A percentile compares a stretch with the other conserved stretches of the same genome.
phyloP scores from a whole-genome alignment of 1,140 invertebrate genomes.

The Drosophila littoralis region DNA sequence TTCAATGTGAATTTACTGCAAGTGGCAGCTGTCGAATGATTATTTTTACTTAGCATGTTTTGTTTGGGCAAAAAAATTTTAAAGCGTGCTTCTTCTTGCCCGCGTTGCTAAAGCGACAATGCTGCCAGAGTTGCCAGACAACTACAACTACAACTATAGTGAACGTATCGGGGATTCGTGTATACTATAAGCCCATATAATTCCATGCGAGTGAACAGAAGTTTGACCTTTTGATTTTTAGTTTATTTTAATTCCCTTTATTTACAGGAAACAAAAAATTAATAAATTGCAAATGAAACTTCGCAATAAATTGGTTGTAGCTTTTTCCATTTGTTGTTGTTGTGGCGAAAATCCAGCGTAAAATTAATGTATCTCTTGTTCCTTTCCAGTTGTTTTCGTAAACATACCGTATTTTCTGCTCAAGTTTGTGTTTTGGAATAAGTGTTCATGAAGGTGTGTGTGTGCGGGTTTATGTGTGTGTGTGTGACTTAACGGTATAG shows the following conservation, averaged over 20 bases:
- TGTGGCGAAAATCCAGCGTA: conserved; percentile 59
- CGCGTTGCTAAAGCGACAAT: conserved; percentile 59
- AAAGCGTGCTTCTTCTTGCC: conserved; percentile 58
- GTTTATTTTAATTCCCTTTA: conserved; percentile 83
- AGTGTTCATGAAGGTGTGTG: conserved; percentile 53
- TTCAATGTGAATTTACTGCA: conserved; percentile 12
- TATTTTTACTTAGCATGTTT: conserved; percentile 30
- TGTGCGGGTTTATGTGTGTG: conserved; percentile 38
- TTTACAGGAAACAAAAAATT: conserved; percentile 83
- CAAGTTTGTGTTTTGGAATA: conserved; percentile 66
- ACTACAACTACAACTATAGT: not conserved
- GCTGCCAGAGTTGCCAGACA: conserved; percentile 20
- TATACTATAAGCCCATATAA: not conserved
- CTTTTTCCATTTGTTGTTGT: conserved; percentile 57
- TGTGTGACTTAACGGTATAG: conserved; percentile 70
- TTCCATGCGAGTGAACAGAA: not conserved
- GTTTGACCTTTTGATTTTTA: conserved; percentile 13
- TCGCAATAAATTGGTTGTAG: conserved; percentile 79
- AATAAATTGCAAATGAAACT: conserved; percentile 74
- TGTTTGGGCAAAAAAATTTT: conserved; percentile 33
- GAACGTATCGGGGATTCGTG: not conserved
- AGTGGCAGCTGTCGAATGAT: conserved; percentile 15
- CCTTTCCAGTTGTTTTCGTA: conserved; percentile 44
- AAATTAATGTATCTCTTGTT: conserved; percentile 64
- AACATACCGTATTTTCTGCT: conserved; percentile 57